Conservation (phyloP, 2,113 vertebrate species). For the Odocoileus hemionus region DNA sequence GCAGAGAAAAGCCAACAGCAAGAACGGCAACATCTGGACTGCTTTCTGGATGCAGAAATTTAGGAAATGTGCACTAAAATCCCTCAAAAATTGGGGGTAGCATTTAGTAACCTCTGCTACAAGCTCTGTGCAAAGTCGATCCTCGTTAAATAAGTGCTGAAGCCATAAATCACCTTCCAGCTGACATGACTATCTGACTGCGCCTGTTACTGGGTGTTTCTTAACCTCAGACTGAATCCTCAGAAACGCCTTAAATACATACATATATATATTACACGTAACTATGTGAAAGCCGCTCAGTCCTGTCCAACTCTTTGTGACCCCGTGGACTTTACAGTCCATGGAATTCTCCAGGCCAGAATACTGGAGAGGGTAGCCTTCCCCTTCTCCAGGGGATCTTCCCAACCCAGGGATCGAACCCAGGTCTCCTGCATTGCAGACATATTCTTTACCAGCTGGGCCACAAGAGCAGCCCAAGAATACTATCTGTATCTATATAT, state of each 20-base stretch:
- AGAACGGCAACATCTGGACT: neutral
- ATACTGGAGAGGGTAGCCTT: neutral
- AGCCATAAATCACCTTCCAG: neutral
- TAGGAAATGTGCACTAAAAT: neutral
- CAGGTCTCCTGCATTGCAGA: neutral
- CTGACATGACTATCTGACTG: neutral
- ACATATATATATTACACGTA: fast-evolving
- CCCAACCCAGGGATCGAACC: neutral
- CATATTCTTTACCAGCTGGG: neutral
- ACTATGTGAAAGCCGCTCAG: neutral
- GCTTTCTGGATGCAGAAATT: neutral
- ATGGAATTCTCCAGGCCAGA: neutral
- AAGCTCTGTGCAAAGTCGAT: neutral
- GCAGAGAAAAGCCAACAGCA: neutral
- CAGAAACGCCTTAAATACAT: neutral
- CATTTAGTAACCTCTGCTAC: neutral
- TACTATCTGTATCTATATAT: no score
- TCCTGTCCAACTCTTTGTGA: neutral
- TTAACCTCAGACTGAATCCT: fast-evolving
- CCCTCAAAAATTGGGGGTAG: neutral
- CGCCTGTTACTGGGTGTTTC: fast-evolving
- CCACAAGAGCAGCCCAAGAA: fast-evolving
- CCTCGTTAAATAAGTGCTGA: neutral
- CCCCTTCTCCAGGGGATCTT: neutral
- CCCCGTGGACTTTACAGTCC: neutral